Conservation (phyloP, 2,797 vertebrate species). For the Hybognathus amarus region DNA sequence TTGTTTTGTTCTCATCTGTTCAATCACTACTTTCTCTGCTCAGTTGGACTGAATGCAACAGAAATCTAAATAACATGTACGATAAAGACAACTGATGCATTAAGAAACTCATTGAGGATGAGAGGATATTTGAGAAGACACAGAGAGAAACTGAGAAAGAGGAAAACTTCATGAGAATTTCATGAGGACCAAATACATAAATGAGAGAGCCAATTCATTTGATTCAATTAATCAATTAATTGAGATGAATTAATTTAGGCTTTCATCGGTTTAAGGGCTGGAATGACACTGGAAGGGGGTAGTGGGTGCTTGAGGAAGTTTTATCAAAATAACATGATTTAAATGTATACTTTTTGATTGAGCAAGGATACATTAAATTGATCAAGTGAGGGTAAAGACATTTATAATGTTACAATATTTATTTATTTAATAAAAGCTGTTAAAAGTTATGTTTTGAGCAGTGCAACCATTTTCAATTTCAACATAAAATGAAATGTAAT, state of each 20-base stretch:
- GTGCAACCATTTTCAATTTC: not conserved
- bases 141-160: conserved; percentile 73
- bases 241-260: conserved; percentile 74
- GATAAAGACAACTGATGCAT: conserved; percentile 85
- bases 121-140: conserved; percentile 76
- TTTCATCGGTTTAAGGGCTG: conserved; percentile 76
- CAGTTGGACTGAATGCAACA: conserved; percentile 81
- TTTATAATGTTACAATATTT: not conserved
- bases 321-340: not conserved
- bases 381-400: not conserved
- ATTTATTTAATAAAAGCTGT: not conserved
- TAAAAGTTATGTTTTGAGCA: not conserved
- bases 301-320: conserved; percentile 55
- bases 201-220: conserved; percentile 72
- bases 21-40: conserved; percentile 72
- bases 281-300: conserved; percentile 73
- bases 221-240: conserved; percentile 10
- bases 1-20: conserved; percentile 63
- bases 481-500: not conserved
- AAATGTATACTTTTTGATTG: not conserved
- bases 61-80: conserved; percentile 85
- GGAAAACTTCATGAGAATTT: conserved; percentile 78
- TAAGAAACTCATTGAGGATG: conserved; percentile 85
- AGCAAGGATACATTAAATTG: not conserved
- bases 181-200: conserved; percentile 69